Evolutionary conservation across 2,113 vertebrate species (phyloP).

Genomic region (Ahaetulla prasina): DNA sequence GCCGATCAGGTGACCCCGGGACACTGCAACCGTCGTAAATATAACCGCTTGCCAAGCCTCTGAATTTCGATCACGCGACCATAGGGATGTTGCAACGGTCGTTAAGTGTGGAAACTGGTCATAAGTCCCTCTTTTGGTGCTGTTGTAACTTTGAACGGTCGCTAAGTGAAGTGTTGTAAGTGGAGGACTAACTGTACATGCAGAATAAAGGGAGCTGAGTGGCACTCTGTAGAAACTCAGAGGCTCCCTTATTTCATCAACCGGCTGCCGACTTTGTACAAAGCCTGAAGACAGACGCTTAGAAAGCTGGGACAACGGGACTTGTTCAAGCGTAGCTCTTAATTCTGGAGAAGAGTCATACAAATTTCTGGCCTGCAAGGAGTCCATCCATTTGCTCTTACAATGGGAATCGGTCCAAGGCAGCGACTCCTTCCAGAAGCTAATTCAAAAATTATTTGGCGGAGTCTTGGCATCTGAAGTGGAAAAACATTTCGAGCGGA

Average conservation of each 20-base stretch:
- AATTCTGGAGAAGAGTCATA: neutral
- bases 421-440: neutral
- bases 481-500: neutral
- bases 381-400: neutral
- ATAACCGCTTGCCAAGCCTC: too few relatives aligned
- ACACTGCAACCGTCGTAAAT: too few relatives aligned
- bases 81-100: too few relatives aligned
- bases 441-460: constrained; percentile 19
- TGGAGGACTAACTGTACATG: too few relatives aligned
- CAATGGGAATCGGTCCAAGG: neutral
- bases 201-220: neutral
- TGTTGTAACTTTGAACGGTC: too few relatives aligned
- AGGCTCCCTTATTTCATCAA: neutral
- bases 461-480: neutral
- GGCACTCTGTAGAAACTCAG: neutral
- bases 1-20: too few relatives aligned
- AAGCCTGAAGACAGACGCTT: neutral
- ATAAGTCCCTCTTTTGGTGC: too few relatives aligned
- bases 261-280: neutral
- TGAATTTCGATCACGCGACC: too few relatives aligned
- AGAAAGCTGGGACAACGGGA: neutral
- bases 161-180: too few relatives aligned
- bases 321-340: too few relatives aligned
- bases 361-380: neutral
- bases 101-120: too few relatives aligned